A percentile compares a stretch with the other conserved stretches of the same genome.
phyloP scores from a whole-genome alignment of 2,888 invertebrate species.

The Schizaphis graminum region DNA sequence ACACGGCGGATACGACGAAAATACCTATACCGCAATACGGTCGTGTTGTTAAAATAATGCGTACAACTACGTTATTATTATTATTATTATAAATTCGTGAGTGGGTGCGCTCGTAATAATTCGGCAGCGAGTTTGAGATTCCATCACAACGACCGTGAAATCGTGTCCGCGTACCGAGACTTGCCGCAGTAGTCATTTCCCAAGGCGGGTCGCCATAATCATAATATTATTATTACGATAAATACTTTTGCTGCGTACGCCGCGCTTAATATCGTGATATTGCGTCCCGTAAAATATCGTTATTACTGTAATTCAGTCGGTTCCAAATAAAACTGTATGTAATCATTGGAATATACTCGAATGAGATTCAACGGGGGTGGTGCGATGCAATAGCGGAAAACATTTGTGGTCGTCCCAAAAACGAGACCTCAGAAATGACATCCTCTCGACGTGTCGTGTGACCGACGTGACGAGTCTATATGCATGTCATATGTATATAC shows the following conservation, averaged over 20 bases:
- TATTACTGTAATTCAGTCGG: too few species aligned
- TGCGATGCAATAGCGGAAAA: background rate
- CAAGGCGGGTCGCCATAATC: background rate
- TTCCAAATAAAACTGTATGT: too few species aligned
- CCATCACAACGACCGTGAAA: background rate
- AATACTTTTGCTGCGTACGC: background rate
- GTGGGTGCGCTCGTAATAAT: background rate
- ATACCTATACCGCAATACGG: background rate
- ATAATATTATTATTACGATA: background rate
- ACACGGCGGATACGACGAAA: background rate
- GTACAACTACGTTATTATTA: background rate
- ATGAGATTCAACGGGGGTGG: background rate
- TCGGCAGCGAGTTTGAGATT: background rate
- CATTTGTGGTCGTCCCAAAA: background rate
- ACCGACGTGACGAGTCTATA: constrained; percentile 3
- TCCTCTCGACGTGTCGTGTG: background rate
- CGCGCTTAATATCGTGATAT: too few species aligned
- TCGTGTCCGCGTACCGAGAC: background rate
- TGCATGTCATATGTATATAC: too few species aligned
- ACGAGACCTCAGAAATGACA: background rate
- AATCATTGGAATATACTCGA: background rate
- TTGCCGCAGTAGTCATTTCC: background rate
- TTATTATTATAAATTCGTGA: background rate
- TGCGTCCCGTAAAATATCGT: too few species aligned
- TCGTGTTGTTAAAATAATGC: background rate